These are phyloP conservation scores for Trachops cirrhosus DNA, from an alignment of 2,797 vertebrate genomes.

Conservation along the genomic window DNA sequence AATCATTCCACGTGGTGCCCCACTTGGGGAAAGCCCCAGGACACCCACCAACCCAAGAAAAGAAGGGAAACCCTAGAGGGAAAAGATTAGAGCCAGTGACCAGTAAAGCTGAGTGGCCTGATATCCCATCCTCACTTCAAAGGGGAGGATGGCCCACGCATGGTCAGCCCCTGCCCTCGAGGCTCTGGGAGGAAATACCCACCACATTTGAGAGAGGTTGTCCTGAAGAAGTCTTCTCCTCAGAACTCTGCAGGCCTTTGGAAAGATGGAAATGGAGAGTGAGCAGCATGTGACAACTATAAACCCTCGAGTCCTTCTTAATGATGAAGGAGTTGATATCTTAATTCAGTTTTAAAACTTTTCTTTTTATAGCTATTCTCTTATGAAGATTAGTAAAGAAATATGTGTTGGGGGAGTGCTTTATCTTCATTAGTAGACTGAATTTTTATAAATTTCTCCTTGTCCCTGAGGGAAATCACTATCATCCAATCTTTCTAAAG, in stretches of 20 bases:
- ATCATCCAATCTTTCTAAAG: background rate
- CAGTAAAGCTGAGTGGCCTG: background rate
- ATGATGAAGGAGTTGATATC: background rate
- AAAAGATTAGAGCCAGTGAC: background rate
- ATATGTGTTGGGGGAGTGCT: background rate
- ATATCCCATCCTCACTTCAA: background rate
- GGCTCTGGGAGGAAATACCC: background rate
- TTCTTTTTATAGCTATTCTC: background rate
- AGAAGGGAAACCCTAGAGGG: background rate
- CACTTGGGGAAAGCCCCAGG: background rate
- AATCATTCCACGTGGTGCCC: background rate
- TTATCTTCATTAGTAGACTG: background rate
- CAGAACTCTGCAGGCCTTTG: background rate
- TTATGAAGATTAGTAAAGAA: background rate
- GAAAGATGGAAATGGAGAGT: background rate
- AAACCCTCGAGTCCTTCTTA: background rate
- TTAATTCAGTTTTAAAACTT: background rate
- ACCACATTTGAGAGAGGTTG: background rate
- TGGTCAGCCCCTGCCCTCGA: background rate
- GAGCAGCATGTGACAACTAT: background rate
- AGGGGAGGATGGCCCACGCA: accelerated
- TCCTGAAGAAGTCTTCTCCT: background rate
- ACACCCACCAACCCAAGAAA: background rate
- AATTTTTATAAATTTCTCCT: background rate
- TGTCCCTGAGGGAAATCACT: background rate